Evolutionary conservation across 2,797 vertebrate species (phyloP), one percentile per base, ranked within the genome.

Genomic region (Cryptoblepharus egeriae): DNA sequence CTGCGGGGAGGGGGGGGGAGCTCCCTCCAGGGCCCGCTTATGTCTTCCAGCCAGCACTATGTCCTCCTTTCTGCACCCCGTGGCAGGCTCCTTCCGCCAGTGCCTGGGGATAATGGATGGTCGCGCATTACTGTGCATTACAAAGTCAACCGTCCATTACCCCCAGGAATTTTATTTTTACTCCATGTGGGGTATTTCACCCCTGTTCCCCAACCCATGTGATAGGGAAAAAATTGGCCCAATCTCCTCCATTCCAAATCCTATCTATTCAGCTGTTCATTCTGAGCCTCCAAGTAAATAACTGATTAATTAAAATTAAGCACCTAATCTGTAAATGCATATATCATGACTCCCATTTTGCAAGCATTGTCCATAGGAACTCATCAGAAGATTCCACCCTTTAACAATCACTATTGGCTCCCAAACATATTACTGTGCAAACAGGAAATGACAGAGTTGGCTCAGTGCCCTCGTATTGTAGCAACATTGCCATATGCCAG

Each of bases 291-390:
- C 88, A 91, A 91, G 92, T 92, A 92, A 91, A 88, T 91, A 91
- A 93, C 90, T 91, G 87, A 91, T 93, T 93, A 92, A 94, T 94
- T 89, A 92, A 93, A 93, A 91, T 91, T 88, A 92, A 92, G 90
- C 75, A 90, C 80, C 92, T 93, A 94, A 93, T 92, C 93, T 92
- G 85, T 86, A 86, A 39, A 93, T 93, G 90, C 93, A 89, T 83
- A 86, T 89, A 81, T 91, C 87, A 86, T 80, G 82, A 77, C 83
- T 92, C 89, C 87, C 75, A 77, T 88, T 86, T 74, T 91, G 88
- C 87, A 80, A 83, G 67, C 0, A 0, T 70, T 89, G 85, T 73
- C 88, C 89, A 55, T 0, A 0, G n/a, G 83, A 77, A 80, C 82
- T 91, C 92, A 77, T 89, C 89, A 87, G 83, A 86, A 81, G 88